Evolutionary conservation across 2,113 vertebrate species (phyloP).

Genomic region (Ceratotherium simum): DNA sequence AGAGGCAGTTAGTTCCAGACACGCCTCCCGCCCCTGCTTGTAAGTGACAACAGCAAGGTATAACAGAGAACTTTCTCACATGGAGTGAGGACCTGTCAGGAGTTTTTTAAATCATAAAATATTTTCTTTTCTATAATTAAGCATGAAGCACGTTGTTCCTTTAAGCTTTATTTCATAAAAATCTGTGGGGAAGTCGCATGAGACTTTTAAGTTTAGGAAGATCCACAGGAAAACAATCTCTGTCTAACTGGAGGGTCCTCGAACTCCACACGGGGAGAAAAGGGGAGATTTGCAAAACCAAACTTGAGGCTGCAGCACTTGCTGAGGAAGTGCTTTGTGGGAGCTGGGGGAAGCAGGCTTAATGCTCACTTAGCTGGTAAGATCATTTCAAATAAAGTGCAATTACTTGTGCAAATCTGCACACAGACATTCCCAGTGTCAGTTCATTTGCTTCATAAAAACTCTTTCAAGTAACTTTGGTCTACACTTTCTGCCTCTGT

Average conservation of each 20-base stretch:
- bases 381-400: constrained; percentile 74
- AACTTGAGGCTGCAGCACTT: background rate
- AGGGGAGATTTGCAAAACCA: background rate
- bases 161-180: constrained; percentile 26
- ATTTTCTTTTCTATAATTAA: background rate
- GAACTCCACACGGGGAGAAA: background rate
- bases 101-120: background rate
- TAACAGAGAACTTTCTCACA: background rate
- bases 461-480: constrained; percentile 85
- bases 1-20: background rate
- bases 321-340: constrained; percentile 57
- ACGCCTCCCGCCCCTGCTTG: background rate
- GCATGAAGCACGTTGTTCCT: background rate
- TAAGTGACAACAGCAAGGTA: background rate
- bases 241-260: background rate
- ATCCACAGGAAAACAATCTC: background rate
- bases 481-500: constrained; percentile 90
- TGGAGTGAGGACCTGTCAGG: background rate
- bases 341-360: background rate
- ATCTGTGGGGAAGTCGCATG: background rate
- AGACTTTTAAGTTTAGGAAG: background rate
- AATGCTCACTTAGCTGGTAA: constrained; percentile 35
- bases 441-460: constrained; percentile 78
- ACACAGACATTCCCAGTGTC: constrained; percentile 61
- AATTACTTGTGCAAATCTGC: constrained; percentile 75